Evolutionary conservation across 2,113 vertebrate genomes (phyloP).

Genomic region (Sylvietta virens): DNA sequence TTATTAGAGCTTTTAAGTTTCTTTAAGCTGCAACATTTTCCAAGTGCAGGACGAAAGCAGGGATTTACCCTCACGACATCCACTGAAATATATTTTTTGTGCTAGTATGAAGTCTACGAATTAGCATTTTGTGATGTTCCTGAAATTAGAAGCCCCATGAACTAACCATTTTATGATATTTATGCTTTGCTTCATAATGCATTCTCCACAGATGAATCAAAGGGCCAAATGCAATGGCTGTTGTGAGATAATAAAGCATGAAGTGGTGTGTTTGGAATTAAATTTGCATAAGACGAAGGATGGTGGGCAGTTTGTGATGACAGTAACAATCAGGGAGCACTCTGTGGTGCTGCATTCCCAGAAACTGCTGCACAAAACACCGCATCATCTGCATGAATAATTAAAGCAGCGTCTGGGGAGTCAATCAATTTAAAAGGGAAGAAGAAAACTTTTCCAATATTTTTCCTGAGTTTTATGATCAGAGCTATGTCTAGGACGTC

Average conservation of each 20-base stretch:
- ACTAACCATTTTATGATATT: constrained; percentile 75
- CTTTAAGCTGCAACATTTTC: constrained; percentile 52
- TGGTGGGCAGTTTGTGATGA: constrained; percentile 62
- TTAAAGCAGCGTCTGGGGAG: constrained; percentile 19
- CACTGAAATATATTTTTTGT: constrained; percentile 55
- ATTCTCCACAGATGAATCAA: constrained; percentile 79
- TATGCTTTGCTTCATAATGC: constrained; percentile 78
- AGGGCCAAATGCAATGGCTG: constrained; percentile 73
- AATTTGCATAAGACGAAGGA: constrained; percentile 75
- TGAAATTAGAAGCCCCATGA: constrained; percentile 79
- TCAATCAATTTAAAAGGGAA: constrained; percentile 36
- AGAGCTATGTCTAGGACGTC: not conserved
- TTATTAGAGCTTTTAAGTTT: constrained; percentile 64
- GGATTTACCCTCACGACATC: constrained; percentile 52
- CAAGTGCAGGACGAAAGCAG: constrained; percentile 42
- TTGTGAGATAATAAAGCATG: constrained; percentile 77
- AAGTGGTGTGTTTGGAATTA: constrained; percentile 72
- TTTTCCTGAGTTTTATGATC: not conserved
- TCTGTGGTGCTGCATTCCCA: not conserved
- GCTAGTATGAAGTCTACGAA: constrained; percentile 63
- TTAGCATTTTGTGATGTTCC: constrained; percentile 73
- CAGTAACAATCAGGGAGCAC: constrained; percentile 37
- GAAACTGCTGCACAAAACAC: constrained; percentile 18
- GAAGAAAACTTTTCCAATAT: not conserved
- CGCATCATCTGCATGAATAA: constrained; percentile 12